Percentiles rank a stretch among this genome's conserved stretches.
Evolutionary conservation across 2,797 vertebrate species (phyloP).

Genomic region (Gallinago stenura): DNA sequence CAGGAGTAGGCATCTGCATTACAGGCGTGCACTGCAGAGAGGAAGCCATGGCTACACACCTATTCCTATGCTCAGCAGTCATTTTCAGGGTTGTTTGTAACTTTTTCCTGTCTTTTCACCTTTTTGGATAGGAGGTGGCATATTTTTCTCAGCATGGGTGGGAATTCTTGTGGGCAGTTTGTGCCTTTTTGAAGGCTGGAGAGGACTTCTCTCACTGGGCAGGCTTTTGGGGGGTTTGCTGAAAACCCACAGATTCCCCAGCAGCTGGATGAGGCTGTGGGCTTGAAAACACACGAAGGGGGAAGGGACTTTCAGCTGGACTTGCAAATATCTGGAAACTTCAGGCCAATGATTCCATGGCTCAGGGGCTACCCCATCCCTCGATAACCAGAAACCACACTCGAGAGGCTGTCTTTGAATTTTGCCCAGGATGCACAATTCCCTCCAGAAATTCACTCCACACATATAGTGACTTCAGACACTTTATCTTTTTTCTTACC

Average conservation of each 20-base stretch:
- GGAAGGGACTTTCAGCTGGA: neutral
- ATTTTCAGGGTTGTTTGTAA: neutral
- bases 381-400: neutral
- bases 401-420: neutral
- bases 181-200: neutral
- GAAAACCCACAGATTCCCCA: neutral
- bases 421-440: neutral
- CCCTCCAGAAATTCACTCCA: neutral
- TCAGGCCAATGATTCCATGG: neutral
- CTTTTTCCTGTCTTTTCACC: neutral
- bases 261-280: neutral
- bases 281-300: rapidly evolving
- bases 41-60: neutral
- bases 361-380: neutral
- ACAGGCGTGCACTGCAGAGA: neutral
- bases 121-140: neutral
- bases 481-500: neutral
- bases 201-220: neutral
- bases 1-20: neutral
- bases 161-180: neutral
- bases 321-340: neutral
- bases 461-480: neutral
- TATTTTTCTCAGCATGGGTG: neutral
- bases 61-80: neutral
- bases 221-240: neutral